Conservation (phyloP, 2,113 vertebrate species). For the Leuciscus idus region DNA sequence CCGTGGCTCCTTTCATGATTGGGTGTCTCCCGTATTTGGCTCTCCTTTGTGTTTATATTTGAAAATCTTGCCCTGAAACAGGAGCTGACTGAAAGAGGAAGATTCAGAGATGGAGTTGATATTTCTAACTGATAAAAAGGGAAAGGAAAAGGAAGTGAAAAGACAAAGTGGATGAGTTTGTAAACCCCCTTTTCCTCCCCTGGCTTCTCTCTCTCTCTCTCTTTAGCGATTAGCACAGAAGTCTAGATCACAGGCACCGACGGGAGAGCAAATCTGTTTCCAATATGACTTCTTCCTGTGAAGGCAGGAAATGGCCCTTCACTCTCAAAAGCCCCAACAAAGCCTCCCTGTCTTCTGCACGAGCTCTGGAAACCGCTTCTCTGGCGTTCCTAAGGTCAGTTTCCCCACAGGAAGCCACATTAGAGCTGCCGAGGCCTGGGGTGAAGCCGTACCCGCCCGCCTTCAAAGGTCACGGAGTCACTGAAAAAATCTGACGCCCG, state of each 20-base stretch:
- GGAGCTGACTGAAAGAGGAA: background rate
- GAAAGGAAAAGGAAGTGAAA: conserved; percentile 13
- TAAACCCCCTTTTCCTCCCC: conserved; percentile 52
- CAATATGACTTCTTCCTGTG: conserved; percentile 85
- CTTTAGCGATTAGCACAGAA: conserved; percentile 64
- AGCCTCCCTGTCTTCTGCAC: conserved; percentile 68
- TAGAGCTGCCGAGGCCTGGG: background rate
- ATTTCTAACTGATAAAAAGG: conserved; percentile 52
- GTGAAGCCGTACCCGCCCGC: background rate
- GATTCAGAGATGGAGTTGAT: conserved; percentile 23
- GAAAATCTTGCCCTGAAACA: conserved; percentile 10
- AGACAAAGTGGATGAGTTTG: conserved; percentile 69
- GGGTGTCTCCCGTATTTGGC: conserved; percentile 19
- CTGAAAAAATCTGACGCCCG: background rate
- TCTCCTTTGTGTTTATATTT: conserved; percentile 24
- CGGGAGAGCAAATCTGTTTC: conserved; percentile 81
- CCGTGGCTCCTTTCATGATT: background rate
- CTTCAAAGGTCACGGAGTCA: conserved; percentile 29
- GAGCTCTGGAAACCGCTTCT: conserved; percentile 14
- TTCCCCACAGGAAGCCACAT: conserved; percentile 38
- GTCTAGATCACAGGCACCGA: conserved; percentile 68
- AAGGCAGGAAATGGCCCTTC: conserved; percentile 78
- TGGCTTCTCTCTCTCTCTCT: conserved; percentile 48
- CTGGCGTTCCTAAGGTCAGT: conserved; percentile 26
- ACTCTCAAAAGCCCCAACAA: conserved; percentile 77